phyloP scores from a whole-genome alignment of 2,113 vertebrate genomes.

The Manacus vitellinus region DNA sequence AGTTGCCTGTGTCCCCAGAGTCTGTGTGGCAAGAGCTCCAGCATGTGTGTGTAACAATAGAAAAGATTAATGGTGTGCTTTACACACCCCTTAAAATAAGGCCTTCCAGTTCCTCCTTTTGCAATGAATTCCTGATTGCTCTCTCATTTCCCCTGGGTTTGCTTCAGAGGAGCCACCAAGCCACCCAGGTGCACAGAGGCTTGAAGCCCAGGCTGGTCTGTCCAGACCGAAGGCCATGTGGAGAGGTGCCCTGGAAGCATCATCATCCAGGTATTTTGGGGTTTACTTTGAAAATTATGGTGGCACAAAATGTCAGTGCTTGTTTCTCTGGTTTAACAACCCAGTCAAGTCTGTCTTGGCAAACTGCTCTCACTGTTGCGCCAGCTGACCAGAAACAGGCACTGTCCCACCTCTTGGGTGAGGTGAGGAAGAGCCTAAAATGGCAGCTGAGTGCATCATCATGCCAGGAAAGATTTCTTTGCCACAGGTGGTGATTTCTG shows the following conservation, averaged over 20 bases:
- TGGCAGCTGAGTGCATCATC: neutral
- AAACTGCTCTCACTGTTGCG: rapidly evolving
- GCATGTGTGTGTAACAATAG: neutral
- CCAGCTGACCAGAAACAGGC: neutral
- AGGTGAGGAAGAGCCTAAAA: neutral
- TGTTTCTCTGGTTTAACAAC: neutral
- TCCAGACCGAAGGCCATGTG: neutral
- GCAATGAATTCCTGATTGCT: neutral
- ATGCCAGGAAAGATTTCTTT: neutral
- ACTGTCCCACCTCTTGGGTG: neutral
- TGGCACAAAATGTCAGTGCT: rapidly evolving
- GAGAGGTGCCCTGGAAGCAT: neutral
- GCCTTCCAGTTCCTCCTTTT: neutral
- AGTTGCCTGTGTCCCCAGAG: neutral
- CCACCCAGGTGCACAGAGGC: rapidly evolving
- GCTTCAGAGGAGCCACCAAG: neutral
- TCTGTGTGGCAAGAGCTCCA: neutral
- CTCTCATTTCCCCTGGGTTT: neutral
- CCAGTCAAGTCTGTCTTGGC: neutral
- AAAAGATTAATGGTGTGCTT: neutral
- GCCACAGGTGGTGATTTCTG: neutral
- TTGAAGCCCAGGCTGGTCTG: neutral
- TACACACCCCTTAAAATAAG: neutral
- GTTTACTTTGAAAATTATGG: neutral
- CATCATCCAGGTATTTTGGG: neutral